phyloP scores from a whole-genome alignment of 2,113 vertebrate genomes.

The Burhinus bistriatus region DNA sequence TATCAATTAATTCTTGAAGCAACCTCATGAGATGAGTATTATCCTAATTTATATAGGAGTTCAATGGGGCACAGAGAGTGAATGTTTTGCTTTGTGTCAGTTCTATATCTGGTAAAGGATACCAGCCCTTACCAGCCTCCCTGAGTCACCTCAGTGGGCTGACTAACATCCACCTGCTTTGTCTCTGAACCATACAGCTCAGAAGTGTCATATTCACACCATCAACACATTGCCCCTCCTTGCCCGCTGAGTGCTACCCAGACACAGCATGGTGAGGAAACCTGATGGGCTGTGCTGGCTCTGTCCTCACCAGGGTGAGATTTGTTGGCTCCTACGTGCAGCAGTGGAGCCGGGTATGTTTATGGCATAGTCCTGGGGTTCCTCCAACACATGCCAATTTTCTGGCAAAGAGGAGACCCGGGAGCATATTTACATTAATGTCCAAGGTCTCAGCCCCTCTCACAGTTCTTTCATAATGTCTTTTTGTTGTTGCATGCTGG shows the following conservation, averaged over 20 bases:
- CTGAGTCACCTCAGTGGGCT: neutral
- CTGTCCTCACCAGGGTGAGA: neutral
- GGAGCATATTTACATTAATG: neutral
- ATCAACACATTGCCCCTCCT: neutral
- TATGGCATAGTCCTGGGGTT: neutral
- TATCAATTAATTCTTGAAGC: neutral
- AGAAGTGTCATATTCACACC: neutral
- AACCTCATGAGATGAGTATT: neutral
- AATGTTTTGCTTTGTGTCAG: neutral
- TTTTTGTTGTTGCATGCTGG: neutral
- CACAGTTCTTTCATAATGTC: neutral
- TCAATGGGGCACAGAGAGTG: neutral
- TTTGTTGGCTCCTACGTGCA: neutral
- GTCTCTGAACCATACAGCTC: neutral
- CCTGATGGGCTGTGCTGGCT: neutral
- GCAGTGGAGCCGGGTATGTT: neutral
- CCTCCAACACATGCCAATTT: neutral
- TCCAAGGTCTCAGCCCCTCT: neutral
- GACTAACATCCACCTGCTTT: neutral
- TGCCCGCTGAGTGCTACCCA: neutral
- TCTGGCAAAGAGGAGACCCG: neutral
- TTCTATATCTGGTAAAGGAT: neutral
- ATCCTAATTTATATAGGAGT: neutral
- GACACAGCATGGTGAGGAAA: neutral
- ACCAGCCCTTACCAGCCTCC: neutral